These are phyloP conservation scores for Neoarius graeffei DNA, from an alignment of 2,113 vertebrate genomes.

Conservation along the genomic window DNA sequence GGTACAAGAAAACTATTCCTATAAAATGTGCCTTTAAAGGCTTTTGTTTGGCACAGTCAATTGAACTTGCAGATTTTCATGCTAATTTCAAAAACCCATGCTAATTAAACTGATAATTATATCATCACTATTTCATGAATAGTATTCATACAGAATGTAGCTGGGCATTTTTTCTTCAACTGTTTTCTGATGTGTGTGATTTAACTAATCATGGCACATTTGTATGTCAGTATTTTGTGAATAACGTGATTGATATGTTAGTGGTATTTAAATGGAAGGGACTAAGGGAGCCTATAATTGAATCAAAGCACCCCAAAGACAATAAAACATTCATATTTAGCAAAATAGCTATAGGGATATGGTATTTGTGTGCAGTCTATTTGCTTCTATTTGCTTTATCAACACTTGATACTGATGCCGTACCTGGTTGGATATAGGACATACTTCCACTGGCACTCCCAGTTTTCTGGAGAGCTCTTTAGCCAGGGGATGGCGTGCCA, in stretches of 20 bases:
- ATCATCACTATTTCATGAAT: neutral
- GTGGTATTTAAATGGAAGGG: too few species aligned
- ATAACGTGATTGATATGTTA: neutral
- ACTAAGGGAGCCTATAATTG: neutral
- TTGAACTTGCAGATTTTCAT: neutral
- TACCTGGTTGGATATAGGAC: conserved; percentile 94
- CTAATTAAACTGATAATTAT: neutral
- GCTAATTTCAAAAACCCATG: neutral
- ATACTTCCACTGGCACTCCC: conserved; percentile 85
- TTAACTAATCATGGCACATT: neutral
- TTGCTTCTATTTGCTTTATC: neutral
- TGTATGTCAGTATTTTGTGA: neutral
- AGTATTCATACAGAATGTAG: neutral
- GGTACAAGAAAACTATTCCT: neutral
- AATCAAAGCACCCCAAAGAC: neutral
- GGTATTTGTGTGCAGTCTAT: neutral
- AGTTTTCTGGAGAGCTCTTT: conserved; percentile 73
- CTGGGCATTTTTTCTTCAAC: too few species aligned
- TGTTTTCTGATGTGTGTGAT: too few species aligned
- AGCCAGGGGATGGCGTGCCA: conserved; percentile 80
- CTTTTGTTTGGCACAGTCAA: neutral
- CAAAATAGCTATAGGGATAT: too few species aligned
- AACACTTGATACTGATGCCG: neutral
- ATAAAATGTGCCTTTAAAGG: neutral
- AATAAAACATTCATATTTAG: neutral